Evolutionary conservation across 2,888 invertebrate species (phyloP).

Genomic region (Scaptomyza tumidula): DNA sequence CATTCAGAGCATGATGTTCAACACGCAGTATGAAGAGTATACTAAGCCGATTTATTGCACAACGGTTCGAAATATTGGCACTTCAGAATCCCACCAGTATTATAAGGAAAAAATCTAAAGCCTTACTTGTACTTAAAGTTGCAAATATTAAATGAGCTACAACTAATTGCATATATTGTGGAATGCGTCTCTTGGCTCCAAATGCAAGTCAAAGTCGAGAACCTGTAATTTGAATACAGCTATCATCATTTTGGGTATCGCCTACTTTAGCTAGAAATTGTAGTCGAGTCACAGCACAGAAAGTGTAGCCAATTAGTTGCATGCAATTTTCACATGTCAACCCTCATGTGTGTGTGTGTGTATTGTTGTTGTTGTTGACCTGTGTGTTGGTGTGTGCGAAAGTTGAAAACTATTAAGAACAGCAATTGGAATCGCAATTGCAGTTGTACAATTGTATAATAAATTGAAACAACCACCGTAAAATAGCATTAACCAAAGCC

Average conservation of each 20-base stretch:
- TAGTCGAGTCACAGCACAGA: constrained; percentile 38
- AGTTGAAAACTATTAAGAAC: constrained; percentile 61
- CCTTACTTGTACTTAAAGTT: constrained; percentile 6
- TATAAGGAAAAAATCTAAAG: constrained; percentile 39
- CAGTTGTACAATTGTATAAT: constrained; percentile 57
- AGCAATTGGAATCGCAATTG: constrained; percentile 42
- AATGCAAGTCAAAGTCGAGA: constrained; percentile 17
- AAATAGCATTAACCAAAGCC: constrained; percentile 73
- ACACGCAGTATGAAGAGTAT: not conserved
- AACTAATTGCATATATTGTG: constrained; percentile 22
- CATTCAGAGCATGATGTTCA: constrained; percentile 38
- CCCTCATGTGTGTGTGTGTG: constrained; percentile 32
- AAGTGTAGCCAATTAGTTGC: constrained; percentile 70
- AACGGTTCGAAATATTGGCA: constrained; percentile 32
- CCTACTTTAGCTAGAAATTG: constrained; percentile 19
- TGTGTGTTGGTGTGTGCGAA: constrained; percentile 17
- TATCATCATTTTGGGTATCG: constrained; percentile 12
- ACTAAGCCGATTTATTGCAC: constrained; percentile 30
- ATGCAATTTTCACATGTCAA: constrained; percentile 74
- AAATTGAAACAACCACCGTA: constrained; percentile 77
- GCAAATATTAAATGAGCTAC: constrained; percentile 22
- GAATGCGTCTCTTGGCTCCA: not conserved
- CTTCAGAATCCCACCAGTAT: constrained; percentile 40
- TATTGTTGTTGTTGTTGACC: constrained; percentile 13
- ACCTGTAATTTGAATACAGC: constrained; percentile 29